Conservation (phyloP, 2,888 invertebrate species). For the Nephrotoma guestfalica region DNA sequence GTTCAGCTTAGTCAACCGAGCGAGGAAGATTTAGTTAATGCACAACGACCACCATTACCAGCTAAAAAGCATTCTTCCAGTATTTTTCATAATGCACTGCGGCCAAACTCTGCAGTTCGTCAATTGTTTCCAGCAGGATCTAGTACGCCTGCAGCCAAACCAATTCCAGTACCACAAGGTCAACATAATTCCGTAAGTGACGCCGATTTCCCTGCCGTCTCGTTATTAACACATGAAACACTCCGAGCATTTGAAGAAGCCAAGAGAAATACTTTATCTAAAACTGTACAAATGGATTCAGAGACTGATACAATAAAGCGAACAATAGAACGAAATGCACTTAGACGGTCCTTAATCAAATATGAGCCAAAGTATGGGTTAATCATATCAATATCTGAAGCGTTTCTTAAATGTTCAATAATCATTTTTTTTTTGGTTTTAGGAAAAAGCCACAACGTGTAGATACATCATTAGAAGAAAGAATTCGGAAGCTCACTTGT, state of each 20-base stretch:
- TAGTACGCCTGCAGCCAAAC: slow-evolving; percentile 37
- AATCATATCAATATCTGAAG: not conserved
- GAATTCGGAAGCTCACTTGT: slow-evolving; percentile 73
- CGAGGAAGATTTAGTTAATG: slow-evolving; percentile 16
- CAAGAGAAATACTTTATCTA: slow-evolving; percentile 36
- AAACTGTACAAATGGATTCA: slow-evolving; percentile 21
- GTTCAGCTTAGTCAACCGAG: slow-evolving; percentile 22
- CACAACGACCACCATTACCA: slow-evolving; percentile 22
- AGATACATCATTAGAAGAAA: slow-evolving; percentile 69
- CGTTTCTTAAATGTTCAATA: not conserved
- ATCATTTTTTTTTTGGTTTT: not conserved
- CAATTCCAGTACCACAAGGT: slow-evolving; percentile 31
- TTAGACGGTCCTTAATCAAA: slow-evolving; percentile 63
- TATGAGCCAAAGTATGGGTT: slow-evolving; percentile 36
- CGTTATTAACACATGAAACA: slow-evolving; percentile 61
- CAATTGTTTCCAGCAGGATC: slow-evolving; percentile 65
- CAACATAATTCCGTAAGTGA: slow-evolving; percentile 12
- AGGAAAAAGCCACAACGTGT: slow-evolving; percentile 31
- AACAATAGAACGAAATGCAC: slow-evolving; percentile 70
- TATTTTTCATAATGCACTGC: slow-evolving; percentile 29
- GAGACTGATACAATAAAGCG: slow-evolving; percentile 54
- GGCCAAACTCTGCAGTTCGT: slow-evolving; percentile 66
- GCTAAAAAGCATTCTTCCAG: slow-evolving; percentile 30
- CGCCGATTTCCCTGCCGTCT: slow-evolving; percentile 23
- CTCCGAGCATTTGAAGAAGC: slow-evolving; percentile 52